phyloP scores from a whole-genome alignment of 2,888 invertebrate genomes.

The Lathronympha strigana region DNA sequence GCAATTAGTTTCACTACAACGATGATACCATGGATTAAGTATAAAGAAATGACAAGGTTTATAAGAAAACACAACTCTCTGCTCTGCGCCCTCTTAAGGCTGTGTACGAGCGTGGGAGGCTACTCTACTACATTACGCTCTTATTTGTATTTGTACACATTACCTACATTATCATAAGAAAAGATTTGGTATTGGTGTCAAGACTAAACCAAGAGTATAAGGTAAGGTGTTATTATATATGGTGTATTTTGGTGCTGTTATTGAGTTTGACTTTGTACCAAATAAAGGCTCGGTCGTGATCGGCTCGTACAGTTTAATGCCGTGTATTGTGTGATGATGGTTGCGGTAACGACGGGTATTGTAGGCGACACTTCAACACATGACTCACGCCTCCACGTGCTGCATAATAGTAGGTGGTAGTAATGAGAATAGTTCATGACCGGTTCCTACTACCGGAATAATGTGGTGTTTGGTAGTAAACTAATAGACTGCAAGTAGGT shows the following conservation, averaged over 20 bases:
- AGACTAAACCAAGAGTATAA: background rate
- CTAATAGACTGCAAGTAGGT: too few relatives aligned
- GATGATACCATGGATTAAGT: too few relatives aligned
- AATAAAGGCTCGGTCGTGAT: background rate
- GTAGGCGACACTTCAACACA: background rate
- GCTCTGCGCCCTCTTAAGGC: too few relatives aligned
- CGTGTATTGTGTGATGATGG: background rate
- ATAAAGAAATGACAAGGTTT: too few relatives aligned
- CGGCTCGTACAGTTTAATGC: background rate
- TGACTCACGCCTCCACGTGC: background rate
- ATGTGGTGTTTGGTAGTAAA: too few relatives aligned
- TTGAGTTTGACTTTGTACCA: background rate
- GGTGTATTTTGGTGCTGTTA: background rate
- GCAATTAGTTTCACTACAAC: too few relatives aligned
- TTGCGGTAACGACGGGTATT: background rate
- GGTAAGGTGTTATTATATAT: background rate
- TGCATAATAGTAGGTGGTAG: background rate
- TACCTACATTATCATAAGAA: constrained; percentile 8
- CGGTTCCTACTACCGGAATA: too few relatives aligned
- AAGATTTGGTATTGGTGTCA: constrained; percentile 3
- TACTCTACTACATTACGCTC: background rate
- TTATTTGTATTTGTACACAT: background rate
- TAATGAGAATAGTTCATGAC: too few relatives aligned
- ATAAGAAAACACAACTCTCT: too few relatives aligned
- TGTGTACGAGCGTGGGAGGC: constrained; percentile 1